Conservation (phyloP, 2,888 invertebrate species). For the Apoderus coryli region DNA sequence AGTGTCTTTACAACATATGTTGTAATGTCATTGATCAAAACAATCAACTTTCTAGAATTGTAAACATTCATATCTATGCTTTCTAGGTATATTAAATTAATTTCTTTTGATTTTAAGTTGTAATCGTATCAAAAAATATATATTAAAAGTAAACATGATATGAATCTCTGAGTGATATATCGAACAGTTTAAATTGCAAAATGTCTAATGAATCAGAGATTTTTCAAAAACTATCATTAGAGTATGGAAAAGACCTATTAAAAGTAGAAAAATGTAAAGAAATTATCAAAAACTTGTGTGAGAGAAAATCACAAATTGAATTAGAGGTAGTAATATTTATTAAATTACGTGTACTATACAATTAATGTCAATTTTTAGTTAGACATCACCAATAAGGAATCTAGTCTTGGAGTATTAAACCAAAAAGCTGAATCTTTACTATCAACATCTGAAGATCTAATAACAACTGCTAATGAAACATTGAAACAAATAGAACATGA, state of each 20-base stretch:
- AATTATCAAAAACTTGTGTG: conserved; percentile 31
- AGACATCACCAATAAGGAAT: conserved; percentile 43
- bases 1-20: too few species aligned
- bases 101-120: too few species aligned
- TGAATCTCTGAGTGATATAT: too few species aligned
- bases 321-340: conserved; percentile 28
- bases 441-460: conserved; percentile 34
- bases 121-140: too few species aligned
- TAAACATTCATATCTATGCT: too few species aligned
- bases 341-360: conserved; percentile 2
- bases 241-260: conserved; percentile 39
- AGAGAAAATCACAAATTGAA: conserved; percentile 32
- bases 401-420: conserved; percentile 41
- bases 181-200: too few species aligned
- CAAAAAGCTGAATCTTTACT: conserved; percentile 36
- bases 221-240: too few species aligned
- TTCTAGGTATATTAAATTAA: too few species aligned
- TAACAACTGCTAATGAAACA: conserved; percentile 32
- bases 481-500: conserved; percentile 34
- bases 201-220: too few species aligned
- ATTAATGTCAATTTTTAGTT: conserved; percentile 31
- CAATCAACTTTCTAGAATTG: too few species aligned
- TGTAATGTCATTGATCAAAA: too few species aligned
- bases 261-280: conserved; percentile 38
- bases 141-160: too few species aligned